Evolutionary conservation across 2,888 invertebrate genomes (phyloP), one percentile per base, ranked within the genome.

Genomic region (Allygus modestus): DNA sequence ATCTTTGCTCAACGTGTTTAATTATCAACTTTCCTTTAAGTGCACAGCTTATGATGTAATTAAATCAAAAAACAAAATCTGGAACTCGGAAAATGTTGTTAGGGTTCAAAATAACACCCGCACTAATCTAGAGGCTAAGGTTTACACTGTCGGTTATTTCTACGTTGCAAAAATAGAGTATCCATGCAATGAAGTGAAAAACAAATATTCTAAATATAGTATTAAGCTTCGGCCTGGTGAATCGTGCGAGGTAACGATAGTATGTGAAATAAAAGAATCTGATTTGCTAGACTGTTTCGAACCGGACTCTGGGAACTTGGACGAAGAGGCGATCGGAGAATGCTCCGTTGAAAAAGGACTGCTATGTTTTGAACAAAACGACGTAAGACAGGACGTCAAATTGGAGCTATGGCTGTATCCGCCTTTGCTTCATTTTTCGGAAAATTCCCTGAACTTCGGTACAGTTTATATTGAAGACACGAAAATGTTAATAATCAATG

Each of bases 21-120:
- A 77, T n/a, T 23, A 77, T 20, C 23, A 77, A 4, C 26, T 77
- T 5, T 1, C 17, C 1, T 77, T 77, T 28, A 77, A 46, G n/a
- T 73, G 73, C 17, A 73, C 73, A 11, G 41, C 41, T 1, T 23
- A 37, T 41, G 73, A 73, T 17, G 41, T 73, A 20, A 73, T 73
- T 37, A 23, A n/a, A 31, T 20, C 73, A 12, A 20, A 37, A 41
- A 20, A 41, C 23, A 73, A 43, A 41, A 41, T 41, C 12, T 73
- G 73, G 73, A 73, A 37, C 9, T 20, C 41, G 1, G 20, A 73
- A 73, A 37, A n/a, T 20, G 20, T 73, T 17, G 17, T 73, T 41
- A 73, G 11, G 9, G 73, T 73, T 17, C n/a, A 73, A 73, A 73
- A 73, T 17, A 23, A 73, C 33, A 37, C 2, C 41, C 37, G 23